These are phyloP conservation scores for Lemur catta DNA, from an alignment of 2,797 vertebrate species.

Conservation along the genomic window DNA sequence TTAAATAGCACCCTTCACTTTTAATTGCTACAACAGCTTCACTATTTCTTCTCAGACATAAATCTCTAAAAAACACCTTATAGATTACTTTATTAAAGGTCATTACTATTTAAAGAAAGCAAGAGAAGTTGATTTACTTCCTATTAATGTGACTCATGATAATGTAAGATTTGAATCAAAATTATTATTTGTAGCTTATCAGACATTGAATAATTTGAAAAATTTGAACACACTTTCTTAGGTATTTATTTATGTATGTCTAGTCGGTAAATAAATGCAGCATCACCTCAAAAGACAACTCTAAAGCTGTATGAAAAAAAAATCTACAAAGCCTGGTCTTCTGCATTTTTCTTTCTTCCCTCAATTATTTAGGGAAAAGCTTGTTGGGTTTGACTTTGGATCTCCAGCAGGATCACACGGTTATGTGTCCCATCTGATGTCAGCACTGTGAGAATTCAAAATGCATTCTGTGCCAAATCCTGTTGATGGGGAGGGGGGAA, in stretches of 20 bases:
- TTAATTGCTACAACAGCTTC: not conserved
- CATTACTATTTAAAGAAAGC: conserved; percentile 38
- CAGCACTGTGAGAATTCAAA: not conserved
- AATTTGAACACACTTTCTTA: not conserved
- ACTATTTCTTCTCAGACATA: not conserved
- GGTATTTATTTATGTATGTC: conserved; percentile 15
- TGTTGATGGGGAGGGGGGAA: no score
- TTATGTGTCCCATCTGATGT: not conserved
- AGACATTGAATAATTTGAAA: conserved; percentile 20
- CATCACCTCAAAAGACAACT: not conserved
- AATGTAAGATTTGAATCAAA: conserved; percentile 19
- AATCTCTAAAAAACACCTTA: not conserved
- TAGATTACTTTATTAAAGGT: conserved; percentile 12
- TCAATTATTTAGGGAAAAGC: not conserved
- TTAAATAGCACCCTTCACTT: not conserved
- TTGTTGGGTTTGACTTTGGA: not conserved
- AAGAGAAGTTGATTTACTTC: conserved; percentile 6
- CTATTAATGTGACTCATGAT: not conserved
- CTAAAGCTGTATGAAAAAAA: not conserved
- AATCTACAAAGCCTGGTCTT: not conserved
- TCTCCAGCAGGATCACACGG: not conserved
- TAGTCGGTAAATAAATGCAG: not conserved
- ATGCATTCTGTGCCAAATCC: not conserved
- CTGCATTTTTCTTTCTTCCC: conserved; percentile 29
- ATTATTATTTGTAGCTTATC: conserved; percentile 14